Conservation (phyloP, 2,113 vertebrate species). For the Zosterops borbonicus region DNA sequence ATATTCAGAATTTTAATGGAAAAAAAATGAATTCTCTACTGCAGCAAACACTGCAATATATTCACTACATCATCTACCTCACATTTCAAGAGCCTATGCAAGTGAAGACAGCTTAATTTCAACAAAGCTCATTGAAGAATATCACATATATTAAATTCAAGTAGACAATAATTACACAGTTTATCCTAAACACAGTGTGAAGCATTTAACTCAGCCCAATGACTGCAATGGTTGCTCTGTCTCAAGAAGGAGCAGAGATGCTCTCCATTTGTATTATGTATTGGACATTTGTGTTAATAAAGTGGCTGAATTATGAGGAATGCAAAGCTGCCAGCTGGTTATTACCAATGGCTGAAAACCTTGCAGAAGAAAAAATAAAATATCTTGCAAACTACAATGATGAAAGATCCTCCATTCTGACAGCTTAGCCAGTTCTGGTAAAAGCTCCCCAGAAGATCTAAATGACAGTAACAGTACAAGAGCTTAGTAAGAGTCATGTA, state of each 20-base stretch:
- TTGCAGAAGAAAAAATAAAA: background rate
- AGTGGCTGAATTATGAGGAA: background rate
- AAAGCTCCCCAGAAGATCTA: background rate
- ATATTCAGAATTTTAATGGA: background rate
- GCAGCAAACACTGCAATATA: background rate
- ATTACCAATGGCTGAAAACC: background rate
- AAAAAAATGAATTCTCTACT: background rate
- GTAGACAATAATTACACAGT: background rate
- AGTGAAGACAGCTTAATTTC: background rate
- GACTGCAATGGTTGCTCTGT: background rate
- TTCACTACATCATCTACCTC: background rate
- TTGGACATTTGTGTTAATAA: background rate
- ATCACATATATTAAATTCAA: background rate
- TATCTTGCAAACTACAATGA: background rate
- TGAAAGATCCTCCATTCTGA: background rate
- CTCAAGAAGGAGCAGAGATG: background rate
- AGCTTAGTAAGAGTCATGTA: background rate
- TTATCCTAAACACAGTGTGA: background rate
- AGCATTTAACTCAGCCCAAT: background rate
- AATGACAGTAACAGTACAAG: background rate
- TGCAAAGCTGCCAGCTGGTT: background rate
- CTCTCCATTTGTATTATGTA: background rate
- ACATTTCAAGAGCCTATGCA: background rate
- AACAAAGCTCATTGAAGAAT: background rate
- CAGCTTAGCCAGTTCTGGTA: background rate